Evolutionary conservation across 2,797 vertebrate genomes (phyloP).

Genomic region (Gallirallus australis): DNA sequence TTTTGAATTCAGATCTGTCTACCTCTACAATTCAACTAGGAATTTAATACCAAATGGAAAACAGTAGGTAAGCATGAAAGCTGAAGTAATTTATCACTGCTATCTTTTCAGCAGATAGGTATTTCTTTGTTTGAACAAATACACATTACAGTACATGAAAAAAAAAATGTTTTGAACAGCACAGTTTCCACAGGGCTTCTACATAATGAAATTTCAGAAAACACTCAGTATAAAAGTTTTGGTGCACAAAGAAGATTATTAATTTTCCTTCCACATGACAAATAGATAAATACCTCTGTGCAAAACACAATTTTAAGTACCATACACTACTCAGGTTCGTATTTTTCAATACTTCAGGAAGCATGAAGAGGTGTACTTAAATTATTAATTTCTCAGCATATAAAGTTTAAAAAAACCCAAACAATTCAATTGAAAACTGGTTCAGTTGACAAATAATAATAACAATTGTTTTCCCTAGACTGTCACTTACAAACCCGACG

Average conservation of each 20-base stretch:
- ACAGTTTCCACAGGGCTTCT: slow-evolving; percentile 18
- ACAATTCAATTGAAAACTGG: background rate
- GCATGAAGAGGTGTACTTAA: background rate
- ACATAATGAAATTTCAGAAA: slow-evolving; percentile 44
- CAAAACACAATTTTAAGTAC: slow-evolving; percentile 39
- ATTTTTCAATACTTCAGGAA: slow-evolving; percentile 36
- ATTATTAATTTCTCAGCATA: slow-evolving; percentile 39
- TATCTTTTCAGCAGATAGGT: slow-evolving; percentile 73
- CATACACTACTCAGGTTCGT: background rate
- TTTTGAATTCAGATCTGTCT: slow-evolving; percentile 45
- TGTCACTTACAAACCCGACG: background rate
- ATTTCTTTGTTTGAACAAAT: slow-evolving; percentile 74
- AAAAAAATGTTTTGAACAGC: slow-evolving; percentile 60
- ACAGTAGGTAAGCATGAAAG: slow-evolving; percentile 58
- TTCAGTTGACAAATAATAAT: background rate
- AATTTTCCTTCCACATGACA: slow-evolving; percentile 57
- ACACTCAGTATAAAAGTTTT: slow-evolving; percentile 24
- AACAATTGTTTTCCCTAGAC: background rate
- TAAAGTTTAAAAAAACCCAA: background rate
- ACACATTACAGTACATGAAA: slow-evolving; percentile 49
- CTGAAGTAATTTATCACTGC: slow-evolving; percentile 70
- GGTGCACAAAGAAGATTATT: slow-evolving; percentile 31
- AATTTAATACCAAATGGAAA: slow-evolving; percentile 60
- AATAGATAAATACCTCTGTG: slow-evolving; percentile 49
- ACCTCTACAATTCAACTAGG: background rate